Conservation (phyloP, 2,113 vertebrate species). For the Lanius collurio region DNA sequence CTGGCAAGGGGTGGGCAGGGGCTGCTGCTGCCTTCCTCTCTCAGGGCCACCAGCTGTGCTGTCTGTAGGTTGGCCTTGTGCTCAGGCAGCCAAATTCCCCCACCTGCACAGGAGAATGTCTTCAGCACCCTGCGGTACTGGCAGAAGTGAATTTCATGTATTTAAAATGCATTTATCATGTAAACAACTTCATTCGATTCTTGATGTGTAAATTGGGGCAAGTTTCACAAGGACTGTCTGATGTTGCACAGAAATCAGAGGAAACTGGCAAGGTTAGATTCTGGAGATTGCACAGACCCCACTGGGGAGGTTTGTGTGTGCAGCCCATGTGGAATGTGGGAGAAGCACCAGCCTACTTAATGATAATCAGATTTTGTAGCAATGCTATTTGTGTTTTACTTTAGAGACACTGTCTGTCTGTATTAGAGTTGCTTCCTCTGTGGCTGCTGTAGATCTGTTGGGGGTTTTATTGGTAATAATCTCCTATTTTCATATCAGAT, state of each 20-base stretch:
- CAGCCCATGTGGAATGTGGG: background rate
- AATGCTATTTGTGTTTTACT: background rate
- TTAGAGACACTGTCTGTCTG: background rate
- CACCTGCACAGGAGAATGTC: background rate
- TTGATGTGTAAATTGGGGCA: background rate
- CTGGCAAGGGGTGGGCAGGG: background rate
- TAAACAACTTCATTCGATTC: background rate
- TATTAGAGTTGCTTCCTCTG: background rate
- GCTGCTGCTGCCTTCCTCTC: background rate
- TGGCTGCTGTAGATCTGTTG: background rate
- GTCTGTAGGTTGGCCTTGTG: background rate
- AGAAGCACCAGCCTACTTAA: background rate
- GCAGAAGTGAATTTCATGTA: background rate
- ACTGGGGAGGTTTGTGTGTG: background rate
- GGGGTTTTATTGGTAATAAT: background rate
- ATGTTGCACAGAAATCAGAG: background rate
- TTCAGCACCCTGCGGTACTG: rapidly evolving
- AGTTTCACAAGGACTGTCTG: background rate
- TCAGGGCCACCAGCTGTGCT: background rate
- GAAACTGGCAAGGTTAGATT: background rate
- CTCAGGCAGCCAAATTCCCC: background rate
- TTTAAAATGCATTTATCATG: background rate
- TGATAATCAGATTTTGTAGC: background rate
- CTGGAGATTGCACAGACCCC: background rate
- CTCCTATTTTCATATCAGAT: background rate